A percentile compares a stretch with the other conserved stretches of the same genome.
Conservation (phyloP, 2,113 vertebrate genomes). For the Callithrix jacchus region DNA sequence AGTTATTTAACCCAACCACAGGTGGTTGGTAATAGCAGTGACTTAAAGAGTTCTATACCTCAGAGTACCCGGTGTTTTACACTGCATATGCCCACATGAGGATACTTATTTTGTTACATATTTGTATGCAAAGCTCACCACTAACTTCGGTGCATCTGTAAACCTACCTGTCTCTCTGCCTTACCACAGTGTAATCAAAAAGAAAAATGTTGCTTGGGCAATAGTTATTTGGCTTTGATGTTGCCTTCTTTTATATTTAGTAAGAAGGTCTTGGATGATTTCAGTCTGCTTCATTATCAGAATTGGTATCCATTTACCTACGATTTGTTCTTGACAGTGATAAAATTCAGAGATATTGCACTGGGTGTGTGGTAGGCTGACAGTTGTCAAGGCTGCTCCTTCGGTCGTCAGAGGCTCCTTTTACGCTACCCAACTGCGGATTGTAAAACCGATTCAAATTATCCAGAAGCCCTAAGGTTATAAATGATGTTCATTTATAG, state of each 20-base stretch:
- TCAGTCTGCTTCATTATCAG: constrained; percentile 36
- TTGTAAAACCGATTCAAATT: constrained; percentile 2
- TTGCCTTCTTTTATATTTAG: constrained; percentile 42
- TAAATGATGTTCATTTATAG: neutral
- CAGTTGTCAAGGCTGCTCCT: neutral
- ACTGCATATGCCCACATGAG: neutral
- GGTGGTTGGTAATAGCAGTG: neutral
- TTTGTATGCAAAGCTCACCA: neutral
- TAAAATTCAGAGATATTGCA: neutral
- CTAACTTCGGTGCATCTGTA: neutral
- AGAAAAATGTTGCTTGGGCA: constrained; percentile 28
- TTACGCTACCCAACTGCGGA: neutral
- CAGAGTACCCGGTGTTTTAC: constrained; percentile 23
- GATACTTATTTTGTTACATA: neutral
- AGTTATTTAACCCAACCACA: constrained; percentile 46
- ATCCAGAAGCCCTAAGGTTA: neutral
- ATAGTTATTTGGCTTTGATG: neutral
- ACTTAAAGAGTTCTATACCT: rapidly evolving
- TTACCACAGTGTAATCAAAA: constrained; percentile 20
- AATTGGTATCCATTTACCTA: constrained; percentile 45
- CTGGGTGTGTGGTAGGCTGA: neutral
- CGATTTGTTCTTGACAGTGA: constrained; percentile 28
- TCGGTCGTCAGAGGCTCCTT: neutral
- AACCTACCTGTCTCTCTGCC: neutral
- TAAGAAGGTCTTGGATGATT: constrained; percentile 20